Evolutionary conservation across 2,888 invertebrate genomes (phyloP).

Genomic region (Tenthredo livida): DNA sequence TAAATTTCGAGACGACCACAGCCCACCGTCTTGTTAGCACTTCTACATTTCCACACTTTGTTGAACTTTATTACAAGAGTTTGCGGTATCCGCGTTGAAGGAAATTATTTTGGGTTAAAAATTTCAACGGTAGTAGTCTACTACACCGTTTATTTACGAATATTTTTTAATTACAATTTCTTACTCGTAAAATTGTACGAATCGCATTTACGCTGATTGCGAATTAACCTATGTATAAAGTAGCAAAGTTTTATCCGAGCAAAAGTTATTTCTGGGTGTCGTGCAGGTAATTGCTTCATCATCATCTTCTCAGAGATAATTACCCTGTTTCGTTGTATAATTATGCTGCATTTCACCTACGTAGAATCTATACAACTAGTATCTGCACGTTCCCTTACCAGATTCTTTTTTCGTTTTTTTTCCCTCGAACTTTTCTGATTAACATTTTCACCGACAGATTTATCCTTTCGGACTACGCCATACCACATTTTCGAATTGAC

Average conservation of each 20-base stretch:
- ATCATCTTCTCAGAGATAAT: slow-evolving; percentile 67
- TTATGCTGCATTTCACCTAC: slow-evolving; percentile 58
- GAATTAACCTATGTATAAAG: slow-evolving; percentile 59
- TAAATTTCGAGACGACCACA: slow-evolving; percentile 27
- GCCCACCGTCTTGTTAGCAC: slow-evolving; percentile 33
- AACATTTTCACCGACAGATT: slow-evolving; percentile 25
- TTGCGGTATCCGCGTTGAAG: slow-evolving; percentile 5
- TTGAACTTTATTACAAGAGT: background rate
- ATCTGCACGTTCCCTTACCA: background rate
- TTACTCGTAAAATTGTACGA: background rate
- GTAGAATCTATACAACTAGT: background rate
- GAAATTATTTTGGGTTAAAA: background rate
- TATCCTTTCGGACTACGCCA: slow-evolving; percentile 9
- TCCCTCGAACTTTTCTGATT: slow-evolving; percentile 3
- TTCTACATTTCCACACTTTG: background rate
- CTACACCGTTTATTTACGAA: background rate
- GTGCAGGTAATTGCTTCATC: slow-evolving; percentile 69
- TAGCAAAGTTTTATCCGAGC: slow-evolving; percentile 60
- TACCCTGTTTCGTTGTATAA: slow-evolving; percentile 66
- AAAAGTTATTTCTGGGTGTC: slow-evolving; percentile 65
- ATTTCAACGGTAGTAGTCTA: background rate
- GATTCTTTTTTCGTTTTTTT: background rate
- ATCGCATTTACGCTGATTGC: slow-evolving; percentile 38
- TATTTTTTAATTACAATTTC: slow-evolving; percentile 36
- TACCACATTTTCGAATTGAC: background rate